Base-by-base conservation (phyloP, 2,888 invertebrate genomes). In the Alsophila aescularia region DNA sequence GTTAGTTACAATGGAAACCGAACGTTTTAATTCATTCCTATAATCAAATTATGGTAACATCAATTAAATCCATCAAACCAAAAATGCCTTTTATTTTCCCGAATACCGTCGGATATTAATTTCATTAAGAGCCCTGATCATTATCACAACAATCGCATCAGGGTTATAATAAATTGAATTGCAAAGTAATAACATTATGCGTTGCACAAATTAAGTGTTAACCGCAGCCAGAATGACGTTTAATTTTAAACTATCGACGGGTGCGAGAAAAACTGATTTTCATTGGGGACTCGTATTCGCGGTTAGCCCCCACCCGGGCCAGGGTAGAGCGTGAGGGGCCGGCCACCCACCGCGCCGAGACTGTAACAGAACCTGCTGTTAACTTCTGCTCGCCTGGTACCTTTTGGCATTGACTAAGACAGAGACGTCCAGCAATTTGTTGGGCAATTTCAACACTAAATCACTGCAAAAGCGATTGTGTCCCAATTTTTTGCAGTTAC, bases 381-480 rank as follows among this genome's bases (percentile, higher is more conserved):
- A 8, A 49, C 18, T 78, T 72, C 74, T 87, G 78, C 21, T 47
- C 59, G 70, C 91, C 90, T 91, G 76, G 90, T 91, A 86, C 79
- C 81, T 88, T 83, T 91, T 91, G 91, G 91, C 91, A 91, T 91
- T 91, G 91, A 90, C 84, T 90, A 81, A 79, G 77, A 77, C 55
- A 78, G 77, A 85, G 82, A 73, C 72, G 74, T 76, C 70, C 62
- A 69, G 70, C 75, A 79, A 80, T 74, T 77, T 76, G 74, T 73
- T 69, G 73, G 55, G 58, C 70, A 75, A 75, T 75, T 64, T 60
- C 54, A 24, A 36, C 48, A 55, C 39, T 53, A 34, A 56, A 43
- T 59, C 49, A 50, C 53, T 35, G 52, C 24, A 5, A 5, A 24
- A 5, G 8, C 42, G 37, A 57, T 59, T 49, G 31, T 35, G 35